Evolutionary conservation across 2,888 invertebrate genomes (phyloP).

Genomic region (Onthophagus sagittarius): DNA sequence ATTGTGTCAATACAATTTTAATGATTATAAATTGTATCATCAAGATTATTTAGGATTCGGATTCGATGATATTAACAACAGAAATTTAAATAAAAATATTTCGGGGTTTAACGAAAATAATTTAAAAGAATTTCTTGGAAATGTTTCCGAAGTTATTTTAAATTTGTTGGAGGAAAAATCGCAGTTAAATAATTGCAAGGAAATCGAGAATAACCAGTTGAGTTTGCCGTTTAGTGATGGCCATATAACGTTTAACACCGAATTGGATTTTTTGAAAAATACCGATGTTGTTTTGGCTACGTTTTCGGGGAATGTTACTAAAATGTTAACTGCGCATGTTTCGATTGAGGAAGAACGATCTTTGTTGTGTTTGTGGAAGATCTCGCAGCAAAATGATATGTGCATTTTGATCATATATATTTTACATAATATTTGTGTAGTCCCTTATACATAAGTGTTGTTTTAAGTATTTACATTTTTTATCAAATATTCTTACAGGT

Average conservation of each 20-base stretch:
- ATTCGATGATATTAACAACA: constrained; percentile 34
- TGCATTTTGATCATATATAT: too few relatives aligned
- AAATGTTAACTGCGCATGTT: constrained; percentile 51
- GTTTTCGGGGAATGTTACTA: constrained; percentile 46
- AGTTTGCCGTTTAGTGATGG: constrained; percentile 52
- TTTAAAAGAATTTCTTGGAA: constrained; percentile 47
- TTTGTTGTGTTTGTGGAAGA: constrained; percentile 60
- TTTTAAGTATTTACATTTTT: too few relatives aligned
- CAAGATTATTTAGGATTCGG: constrained; percentile 45
- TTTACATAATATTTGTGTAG: too few relatives aligned
- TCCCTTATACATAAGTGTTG: too few relatives aligned
- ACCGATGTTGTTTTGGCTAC: constrained; percentile 46
- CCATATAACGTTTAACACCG: constrained; percentile 45
- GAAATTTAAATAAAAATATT: constrained; percentile 34
- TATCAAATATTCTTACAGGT: too few relatives aligned
- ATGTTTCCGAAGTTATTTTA: constrained; percentile 48
- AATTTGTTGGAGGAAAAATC: constrained; percentile 49
- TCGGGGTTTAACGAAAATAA: constrained; percentile 31
- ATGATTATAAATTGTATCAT: constrained; percentile 41
- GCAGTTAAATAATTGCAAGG: constrained; percentile 32
- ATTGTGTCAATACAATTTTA: constrained; percentile 44
- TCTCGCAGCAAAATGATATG: constrained; percentile 50
- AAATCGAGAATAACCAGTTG: constrained; percentile 38
- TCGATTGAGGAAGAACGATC: constrained; percentile 15
- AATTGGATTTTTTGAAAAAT: constrained; percentile 45